phyloP scores from a whole-genome alignment of 1,140 invertebrate genomes.

The Arctopsyche grandis region DNA sequence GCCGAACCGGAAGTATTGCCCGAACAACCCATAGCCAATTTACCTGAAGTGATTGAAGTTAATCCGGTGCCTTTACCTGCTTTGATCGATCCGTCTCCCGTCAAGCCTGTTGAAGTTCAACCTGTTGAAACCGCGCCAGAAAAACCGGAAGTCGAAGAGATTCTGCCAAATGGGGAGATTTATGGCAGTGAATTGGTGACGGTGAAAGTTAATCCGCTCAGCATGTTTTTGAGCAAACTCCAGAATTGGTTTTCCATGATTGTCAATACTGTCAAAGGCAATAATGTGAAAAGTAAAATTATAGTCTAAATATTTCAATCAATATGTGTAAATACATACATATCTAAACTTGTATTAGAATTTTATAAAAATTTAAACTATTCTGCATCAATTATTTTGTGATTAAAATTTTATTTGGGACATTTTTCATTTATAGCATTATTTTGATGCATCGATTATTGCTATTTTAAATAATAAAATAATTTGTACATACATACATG shows the following conservation, averaged over 20 bases:
- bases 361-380: too few relatives aligned
- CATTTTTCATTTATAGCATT: too few relatives aligned
- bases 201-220: constrained; percentile 31
- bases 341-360: too few relatives aligned
- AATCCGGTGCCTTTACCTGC: background rate
- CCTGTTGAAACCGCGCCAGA: background rate
- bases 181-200: constrained; percentile 36
- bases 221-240: constrained; percentile 19
- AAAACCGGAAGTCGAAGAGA: background rate
- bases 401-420: too few relatives aligned
- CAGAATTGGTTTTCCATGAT: constrained; percentile 38
- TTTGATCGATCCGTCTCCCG: background rate
- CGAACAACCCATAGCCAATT: background rate
- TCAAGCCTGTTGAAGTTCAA: background rate
- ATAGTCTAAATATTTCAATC: background rate
- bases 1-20: background rate
- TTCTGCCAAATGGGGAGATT: constrained; percentile 21
- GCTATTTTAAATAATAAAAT: background rate
- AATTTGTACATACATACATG: background rate
- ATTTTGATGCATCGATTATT: constrained; percentile 11
- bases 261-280: constrained; percentile 36
- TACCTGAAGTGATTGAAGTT: background rate
- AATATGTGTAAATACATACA: background rate
- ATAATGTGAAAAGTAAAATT: background rate
- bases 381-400: too few relatives aligned